Evolutionary conservation across 2,113 vertebrate species (phyloP).

Genomic region (Melanocharis versteri): DNA sequence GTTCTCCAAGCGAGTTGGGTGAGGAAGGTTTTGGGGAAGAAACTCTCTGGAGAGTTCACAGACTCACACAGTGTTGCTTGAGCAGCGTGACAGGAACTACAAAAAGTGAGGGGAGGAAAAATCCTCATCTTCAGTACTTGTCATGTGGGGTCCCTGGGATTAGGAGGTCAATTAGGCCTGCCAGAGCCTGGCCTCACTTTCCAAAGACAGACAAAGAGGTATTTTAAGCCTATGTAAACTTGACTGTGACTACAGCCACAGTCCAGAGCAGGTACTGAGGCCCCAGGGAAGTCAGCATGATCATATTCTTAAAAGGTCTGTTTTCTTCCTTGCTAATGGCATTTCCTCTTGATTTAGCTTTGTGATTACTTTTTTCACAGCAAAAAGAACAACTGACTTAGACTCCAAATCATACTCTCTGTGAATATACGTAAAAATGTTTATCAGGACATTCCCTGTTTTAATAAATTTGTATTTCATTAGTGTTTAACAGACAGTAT

Average conservation of each 20-base stretch:
- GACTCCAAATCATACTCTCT: not conserved
- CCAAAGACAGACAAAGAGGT: not conserved
- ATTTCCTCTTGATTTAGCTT: not conserved
- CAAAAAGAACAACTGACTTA: not conserved
- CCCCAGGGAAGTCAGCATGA: not conserved
- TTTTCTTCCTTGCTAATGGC: not conserved
- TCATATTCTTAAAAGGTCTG: not conserved
- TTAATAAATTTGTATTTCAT: not conserved
- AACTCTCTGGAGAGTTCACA: not conserved
- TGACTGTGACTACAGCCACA: not conserved
- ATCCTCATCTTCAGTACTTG: not conserved
- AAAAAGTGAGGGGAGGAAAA: not conserved
- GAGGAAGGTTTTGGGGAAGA: not conserved
- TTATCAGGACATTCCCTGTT: not conserved
- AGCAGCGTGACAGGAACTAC: not conserved
- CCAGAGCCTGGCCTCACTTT: not conserved
- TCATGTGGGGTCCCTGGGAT: not conserved
- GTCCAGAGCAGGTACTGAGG: not conserved
- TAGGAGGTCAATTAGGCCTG: not conserved
- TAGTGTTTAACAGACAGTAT: not conserved
- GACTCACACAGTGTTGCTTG: not conserved
- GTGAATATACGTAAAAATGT: not conserved
- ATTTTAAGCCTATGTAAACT: not conserved
- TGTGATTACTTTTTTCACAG: not conserved
- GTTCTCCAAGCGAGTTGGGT: not conserved